A percentile compares a stretch with the other conserved stretches of the same genome.
phyloP scores from a whole-genome alignment of 1,140 invertebrate genomes.

The Lordiphosa collinella region DNA sequence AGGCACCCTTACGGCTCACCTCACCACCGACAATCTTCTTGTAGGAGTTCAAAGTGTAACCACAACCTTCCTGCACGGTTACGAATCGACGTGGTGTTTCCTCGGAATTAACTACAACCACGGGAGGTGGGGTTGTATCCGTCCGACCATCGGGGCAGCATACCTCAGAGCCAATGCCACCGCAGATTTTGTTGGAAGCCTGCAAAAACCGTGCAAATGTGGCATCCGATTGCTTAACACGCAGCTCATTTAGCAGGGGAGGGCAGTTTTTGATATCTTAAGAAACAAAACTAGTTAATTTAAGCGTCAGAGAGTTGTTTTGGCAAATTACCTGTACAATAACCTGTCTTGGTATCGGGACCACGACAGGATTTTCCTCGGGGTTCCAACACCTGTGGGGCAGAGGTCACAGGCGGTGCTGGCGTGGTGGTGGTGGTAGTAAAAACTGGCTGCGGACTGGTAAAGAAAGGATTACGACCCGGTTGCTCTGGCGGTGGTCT shows the following conservation, averaged over 20 bases:
- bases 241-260: conserved; percentile 41
- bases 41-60: conserved; percentile 54
- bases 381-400: conserved; percentile 20
- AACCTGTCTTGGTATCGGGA: conserved; percentile 48
- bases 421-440: conserved; percentile 27
- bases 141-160: conserved; percentile 56
- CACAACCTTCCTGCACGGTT: conserved; percentile 73
- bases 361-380: conserved; percentile 40
- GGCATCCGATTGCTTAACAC: conserved; percentile 33
- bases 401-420: conserved; percentile 25
- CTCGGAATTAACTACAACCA: conserved; percentile 4
- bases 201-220: conserved; percentile 49
- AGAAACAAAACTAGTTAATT: too few species aligned
- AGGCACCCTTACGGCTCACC: conserved; percentile 70
- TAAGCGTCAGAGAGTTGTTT: too few species aligned
- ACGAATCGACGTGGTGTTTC: conserved; percentile 54
- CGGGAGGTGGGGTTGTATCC: conserved; percentile 1
- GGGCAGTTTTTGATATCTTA: conserved; percentile 54
- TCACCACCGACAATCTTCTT: conserved; percentile 80
- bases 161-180: conserved; percentile 29
- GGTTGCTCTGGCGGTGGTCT: conserved; percentile 2
- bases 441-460: neutral
- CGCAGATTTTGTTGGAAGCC: conserved; percentile 56
- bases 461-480: conserved; percentile 39
- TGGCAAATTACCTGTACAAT: conserved; percentile 37